Conservation (phyloP, 2,797 vertebrate genomes). For the Phalloptychus januarius region DNA sequence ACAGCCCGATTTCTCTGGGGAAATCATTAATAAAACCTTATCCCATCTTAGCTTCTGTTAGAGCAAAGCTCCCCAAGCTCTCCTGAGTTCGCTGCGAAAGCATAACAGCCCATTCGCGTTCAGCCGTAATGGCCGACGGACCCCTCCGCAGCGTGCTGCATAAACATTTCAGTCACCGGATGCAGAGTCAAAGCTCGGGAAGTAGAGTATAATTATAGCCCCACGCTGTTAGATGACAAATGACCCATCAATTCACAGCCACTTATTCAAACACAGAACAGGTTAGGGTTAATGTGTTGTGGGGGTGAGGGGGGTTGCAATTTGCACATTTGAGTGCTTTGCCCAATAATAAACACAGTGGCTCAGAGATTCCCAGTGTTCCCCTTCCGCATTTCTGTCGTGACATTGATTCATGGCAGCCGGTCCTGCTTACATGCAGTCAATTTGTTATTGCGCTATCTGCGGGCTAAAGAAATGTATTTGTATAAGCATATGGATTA, state of each 20-base stretch:
- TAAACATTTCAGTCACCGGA: conserved; percentile 44
- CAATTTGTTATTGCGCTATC: conserved; percentile 71
- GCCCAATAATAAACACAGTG: conserved; percentile 45
- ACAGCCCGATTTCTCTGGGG: conserved; percentile 60
- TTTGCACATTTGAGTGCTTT: conserved; percentile 54
- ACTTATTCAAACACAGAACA: conserved; percentile 55
- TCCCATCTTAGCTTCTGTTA: conserved; percentile 56
- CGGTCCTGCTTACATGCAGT: conserved; percentile 42
- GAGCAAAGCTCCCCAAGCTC: conserved; percentile 51
- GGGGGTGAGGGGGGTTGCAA: not conserved
- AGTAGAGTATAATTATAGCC: conserved; percentile 40
- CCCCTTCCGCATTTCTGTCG: conserved; percentile 46
- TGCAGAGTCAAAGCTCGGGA: conserved; percentile 27
- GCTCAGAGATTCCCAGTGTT: conserved; percentile 20
- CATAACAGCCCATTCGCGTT: conserved; percentile 25
- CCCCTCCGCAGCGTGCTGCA: conserved; percentile 18
- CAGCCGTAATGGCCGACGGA: conserved; percentile 29
- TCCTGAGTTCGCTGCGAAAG: conserved; percentile 40
- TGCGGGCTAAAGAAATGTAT: conserved; percentile 46
- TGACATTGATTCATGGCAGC: conserved; percentile 71
- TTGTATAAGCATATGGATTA: conserved; percentile 33
- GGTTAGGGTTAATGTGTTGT: conserved; percentile 47
- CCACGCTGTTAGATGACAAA: conserved; percentile 55
- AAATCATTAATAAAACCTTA: conserved; percentile 66
- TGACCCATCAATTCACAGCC: conserved; percentile 48